phyloP scores from a whole-genome alignment of 2,888 invertebrate genomes.

The Chaetogeoica ovagalla region DNA sequence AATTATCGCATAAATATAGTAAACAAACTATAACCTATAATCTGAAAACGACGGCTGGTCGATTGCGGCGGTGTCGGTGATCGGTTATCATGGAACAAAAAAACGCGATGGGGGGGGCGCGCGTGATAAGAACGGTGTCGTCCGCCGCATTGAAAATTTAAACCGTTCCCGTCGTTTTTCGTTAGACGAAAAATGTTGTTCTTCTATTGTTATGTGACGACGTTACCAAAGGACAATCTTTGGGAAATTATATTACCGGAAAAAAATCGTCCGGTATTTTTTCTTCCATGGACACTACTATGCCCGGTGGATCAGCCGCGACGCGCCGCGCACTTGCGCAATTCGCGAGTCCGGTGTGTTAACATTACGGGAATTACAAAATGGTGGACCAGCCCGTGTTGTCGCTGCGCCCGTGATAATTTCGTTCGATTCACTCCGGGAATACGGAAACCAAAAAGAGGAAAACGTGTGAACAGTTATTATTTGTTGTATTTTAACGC shows the following conservation, averaged over 20 bases:
- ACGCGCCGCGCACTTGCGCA: neutral
- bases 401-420: conserved; percentile 28
- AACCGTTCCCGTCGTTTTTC: no score
- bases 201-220: no score
- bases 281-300: conserved; percentile 8
- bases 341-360: conserved; percentile 1
- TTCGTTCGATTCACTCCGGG: neutral
- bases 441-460: neutral
- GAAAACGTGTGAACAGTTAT: no score
- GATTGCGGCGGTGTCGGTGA: neutral
- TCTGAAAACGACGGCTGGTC: conserved; percentile 10
- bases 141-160: no score
- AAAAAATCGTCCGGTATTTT: neutral
- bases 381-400: conserved; percentile 41
- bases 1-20: neutral
- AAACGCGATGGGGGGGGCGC: neutral
- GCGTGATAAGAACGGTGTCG: conserved; percentile 18
- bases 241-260: neutral
- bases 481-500: no score
- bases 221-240: neutral
- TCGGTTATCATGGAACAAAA: neutral
- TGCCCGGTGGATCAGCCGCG: neutral
- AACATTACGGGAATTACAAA: conserved; percentile 25
- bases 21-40: conserved; percentile 50
- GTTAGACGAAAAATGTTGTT: no score